Conservation (phyloP, 2,113 vertebrate genomes). For the Syrmaticus mikado region DNA sequence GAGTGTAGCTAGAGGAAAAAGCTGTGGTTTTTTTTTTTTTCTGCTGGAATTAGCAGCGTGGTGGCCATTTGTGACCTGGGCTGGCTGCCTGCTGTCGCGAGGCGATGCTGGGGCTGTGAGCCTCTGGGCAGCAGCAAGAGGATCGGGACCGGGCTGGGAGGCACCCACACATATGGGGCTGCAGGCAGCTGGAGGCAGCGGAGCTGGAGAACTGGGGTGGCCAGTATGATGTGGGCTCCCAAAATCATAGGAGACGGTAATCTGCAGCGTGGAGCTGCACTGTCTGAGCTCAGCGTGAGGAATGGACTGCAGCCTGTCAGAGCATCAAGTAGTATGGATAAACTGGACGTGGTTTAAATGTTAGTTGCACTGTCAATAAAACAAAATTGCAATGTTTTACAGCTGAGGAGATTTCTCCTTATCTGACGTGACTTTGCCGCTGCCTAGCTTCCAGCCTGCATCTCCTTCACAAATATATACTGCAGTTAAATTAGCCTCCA, state of each 20-base stretch:
- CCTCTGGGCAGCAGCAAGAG: neutral
- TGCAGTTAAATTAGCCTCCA: neutral
- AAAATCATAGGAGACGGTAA: neutral
- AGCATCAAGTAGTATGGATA: neutral
- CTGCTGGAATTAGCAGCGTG: fast-evolving
- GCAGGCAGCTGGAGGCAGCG: neutral
- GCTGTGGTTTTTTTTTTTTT: neutral
- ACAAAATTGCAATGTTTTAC: fast-evolving
- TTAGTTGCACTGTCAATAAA: neutral
- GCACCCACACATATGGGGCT: neutral
- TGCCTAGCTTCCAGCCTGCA: neutral
- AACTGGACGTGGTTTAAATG: neutral
- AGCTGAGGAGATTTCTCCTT: neutral
- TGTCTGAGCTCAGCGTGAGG: neutral
- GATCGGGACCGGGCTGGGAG: neutral
- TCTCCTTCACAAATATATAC: fast-evolving
- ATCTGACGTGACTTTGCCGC: neutral
- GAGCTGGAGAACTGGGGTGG: neutral
- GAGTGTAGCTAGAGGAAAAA: neutral
- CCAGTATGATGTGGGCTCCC: neutral
- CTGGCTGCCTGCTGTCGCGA: neutral
- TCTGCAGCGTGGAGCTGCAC: neutral
- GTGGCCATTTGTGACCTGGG: neutral
- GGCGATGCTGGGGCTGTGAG: neutral
- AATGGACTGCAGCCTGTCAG: neutral